Evolutionary conservation across 1,140 invertebrate species (phyloP).

Genomic region (silkworm (Bombyx mori)): ASM3026992v2 NC_085113.1:11769001-11769500

Average conservation of each 20-base stretch:
- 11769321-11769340: conserved; percentile 1
- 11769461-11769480: conserved; percentile 5
- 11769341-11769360: conserved; percentile 1
- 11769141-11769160: too few relatives aligned
- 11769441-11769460: conserved; percentile 42
- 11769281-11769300: conserved; percentile 27
- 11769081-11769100: too few relatives aligned
- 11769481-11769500: too few relatives aligned
- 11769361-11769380: neutral
- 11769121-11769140: too few relatives aligned
- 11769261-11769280: conserved; percentile 28
- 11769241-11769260: conserved; percentile 17
- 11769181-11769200: neutral
- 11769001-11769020: too few relatives aligned
- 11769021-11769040: too few relatives aligned
- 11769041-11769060: too few relatives aligned
- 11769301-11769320: conserved; percentile 20
- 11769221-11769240: conserved; percentile 1
- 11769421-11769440: conserved; percentile 49
- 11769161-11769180: neutral
- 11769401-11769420: conserved; percentile 22
- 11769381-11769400: too few relatives aligned
- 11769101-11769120: too few relatives aligned
- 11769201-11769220: neutral
- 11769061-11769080: too few relatives aligned